Conservation (phyloP, 64 coral and sea anemone genomes). For the Platygyra sinensis region DNA sequence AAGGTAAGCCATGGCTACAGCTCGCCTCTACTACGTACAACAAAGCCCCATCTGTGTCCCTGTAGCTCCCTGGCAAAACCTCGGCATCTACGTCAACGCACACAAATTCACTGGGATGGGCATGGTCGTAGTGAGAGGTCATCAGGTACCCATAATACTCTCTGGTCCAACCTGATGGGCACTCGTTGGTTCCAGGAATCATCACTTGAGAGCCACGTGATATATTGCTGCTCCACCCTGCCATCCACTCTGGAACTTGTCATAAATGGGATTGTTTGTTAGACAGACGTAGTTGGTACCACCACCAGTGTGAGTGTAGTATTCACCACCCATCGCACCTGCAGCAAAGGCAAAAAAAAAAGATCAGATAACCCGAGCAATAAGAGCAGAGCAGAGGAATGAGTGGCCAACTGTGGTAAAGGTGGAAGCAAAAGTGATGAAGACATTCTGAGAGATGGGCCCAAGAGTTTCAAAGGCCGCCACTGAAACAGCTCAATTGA, state of each 20-base stretch:
- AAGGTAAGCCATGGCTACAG: slow-evolving; percentile 11
- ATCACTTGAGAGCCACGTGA: slow-evolving; percentile 51
- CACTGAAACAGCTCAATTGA: too few relatives aligned
- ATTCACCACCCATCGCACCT: slow-evolving; percentile 45
- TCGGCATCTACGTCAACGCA: slow-evolving; percentile 47
- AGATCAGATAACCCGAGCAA: too few relatives aligned
- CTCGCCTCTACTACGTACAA: neutral
- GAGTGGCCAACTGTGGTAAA: too few relatives aligned
- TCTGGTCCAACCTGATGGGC: slow-evolving; percentile 43
- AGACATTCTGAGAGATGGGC: too few relatives aligned
- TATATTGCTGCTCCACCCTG: slow-evolving; percentile 29
- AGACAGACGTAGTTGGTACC: slow-evolving; percentile 52
- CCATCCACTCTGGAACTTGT: neutral
- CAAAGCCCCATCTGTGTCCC: neutral
- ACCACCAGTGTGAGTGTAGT: slow-evolving; percentile 45
- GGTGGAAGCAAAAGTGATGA: too few relatives aligned
- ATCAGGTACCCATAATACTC: slow-evolving; percentile 62
- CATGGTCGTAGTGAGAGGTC: neutral
- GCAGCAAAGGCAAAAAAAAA: neutral
- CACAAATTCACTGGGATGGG: slow-evolving; percentile 19
- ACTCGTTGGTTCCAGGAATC: slow-evolving; percentile 61
- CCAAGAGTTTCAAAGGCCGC: too few relatives aligned
- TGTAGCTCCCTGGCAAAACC: neutral
- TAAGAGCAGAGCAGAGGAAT: too few relatives aligned
- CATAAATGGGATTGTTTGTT: slow-evolving; percentile 34